Evolutionary conservation across 2,888 invertebrate genomes (phyloP), one percentile per base, ranked within the genome.

Genomic region (Torymus aiolomorphi): DNA sequence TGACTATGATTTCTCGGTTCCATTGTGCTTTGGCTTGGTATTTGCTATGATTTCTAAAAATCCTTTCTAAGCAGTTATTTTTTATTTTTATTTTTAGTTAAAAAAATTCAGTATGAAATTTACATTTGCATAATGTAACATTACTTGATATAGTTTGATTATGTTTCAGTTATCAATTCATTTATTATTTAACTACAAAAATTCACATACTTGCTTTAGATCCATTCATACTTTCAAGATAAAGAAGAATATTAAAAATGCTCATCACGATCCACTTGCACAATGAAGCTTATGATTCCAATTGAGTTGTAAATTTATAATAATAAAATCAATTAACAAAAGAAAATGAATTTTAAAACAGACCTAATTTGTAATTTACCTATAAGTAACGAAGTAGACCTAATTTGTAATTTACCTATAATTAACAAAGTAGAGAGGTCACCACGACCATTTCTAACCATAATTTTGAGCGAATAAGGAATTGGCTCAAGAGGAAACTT

Each of bases 291-390:
- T n/a, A 24, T 57, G 54, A 78, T 63, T 54, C 31, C 31, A 14
- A 76, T 65, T 65, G 61, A 57, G 12, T 42, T 24, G 52, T 72
- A 61, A 70, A 61, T 71, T 70, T 13, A 57, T 79, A 82, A 82
- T 77, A 80, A 77, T 76, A 77, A 82, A 78, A 76, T 77, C 59
- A 76, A 79, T 75, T 18, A 80, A 78, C 75, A 75, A 80, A 82
- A 71, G 61, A 74, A 79, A 59, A 65, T 71, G 49, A 69, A 80
- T 66, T 77, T 77, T 31, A 75, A 75, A 76, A 76, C 65, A 75
- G 77, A 69, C 75, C 59, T 82, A 71, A 81, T 24, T 62, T 71
- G 57, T 63, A 72, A 80, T 61, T 76, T 71, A n/a, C n/a, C n/a
- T n/a, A n/a, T n/a, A n/a, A n/a, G n/a, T n/a, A n/a, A n/a, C n/a